phyloP scores from a whole-genome alignment of 1,140 invertebrate genomes.

The Drosophila willistoni region DNA sequence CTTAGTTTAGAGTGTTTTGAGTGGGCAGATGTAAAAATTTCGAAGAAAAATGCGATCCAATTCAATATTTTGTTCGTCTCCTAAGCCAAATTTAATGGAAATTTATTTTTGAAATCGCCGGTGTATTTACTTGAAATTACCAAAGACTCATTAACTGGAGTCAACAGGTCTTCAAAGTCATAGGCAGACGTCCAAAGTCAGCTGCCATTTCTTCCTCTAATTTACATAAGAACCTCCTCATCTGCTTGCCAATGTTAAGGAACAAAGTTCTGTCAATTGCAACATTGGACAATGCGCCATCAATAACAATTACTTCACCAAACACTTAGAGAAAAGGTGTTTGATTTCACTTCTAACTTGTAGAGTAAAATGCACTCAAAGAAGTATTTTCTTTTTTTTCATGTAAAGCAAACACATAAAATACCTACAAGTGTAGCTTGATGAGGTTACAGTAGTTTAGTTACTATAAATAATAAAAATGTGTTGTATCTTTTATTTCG shows the following conservation, averaged over 20 bases:
- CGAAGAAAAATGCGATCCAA: not conserved
- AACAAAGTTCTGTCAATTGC: slow-evolving; percentile 20
- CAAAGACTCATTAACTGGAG: slow-evolving; percentile 1
- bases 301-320: slow-evolving; percentile 69
- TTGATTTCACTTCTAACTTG: too few species aligned
- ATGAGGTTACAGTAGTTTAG: too few species aligned
- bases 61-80: not conserved
- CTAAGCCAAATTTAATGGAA: not conserved
- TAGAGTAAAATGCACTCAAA: too few species aligned
- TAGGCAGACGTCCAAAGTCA: not conserved
- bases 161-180: slow-evolving; percentile 9
- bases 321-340: not conserved
- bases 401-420: too few species aligned
- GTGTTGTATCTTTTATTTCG: too few species aligned
- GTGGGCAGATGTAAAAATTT: not conserved
- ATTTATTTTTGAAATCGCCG: not conserved
- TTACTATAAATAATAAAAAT: too few species aligned
- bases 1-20: not conserved
- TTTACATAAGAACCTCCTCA: not conserved
- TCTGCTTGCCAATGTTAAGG: not conserved
- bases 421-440: too few species aligned
- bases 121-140: not conserved
- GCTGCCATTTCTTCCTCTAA: not conserved
- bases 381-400: too few species aligned
- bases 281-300: slow-evolving; percentile 64